These are phyloP conservation scores for Odobenus rosmarus DNA, from an alignment of 2,113 vertebrate genomes.

Conservation along the genomic window DNA sequence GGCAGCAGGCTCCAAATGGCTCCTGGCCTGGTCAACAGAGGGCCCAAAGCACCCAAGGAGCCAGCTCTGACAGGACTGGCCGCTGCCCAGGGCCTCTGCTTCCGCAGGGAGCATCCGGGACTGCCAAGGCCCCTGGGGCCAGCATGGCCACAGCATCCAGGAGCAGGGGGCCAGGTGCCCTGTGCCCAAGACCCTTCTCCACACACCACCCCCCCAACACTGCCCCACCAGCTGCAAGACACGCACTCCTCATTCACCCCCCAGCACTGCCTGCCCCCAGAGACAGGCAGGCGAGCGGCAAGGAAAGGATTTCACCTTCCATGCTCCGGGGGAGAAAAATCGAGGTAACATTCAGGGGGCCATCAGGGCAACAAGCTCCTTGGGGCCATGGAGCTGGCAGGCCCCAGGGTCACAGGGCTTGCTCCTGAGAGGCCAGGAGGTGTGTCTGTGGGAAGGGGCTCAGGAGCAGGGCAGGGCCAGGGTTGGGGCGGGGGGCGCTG, in stretches of 20 bases:
- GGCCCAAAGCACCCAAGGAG: background rate
- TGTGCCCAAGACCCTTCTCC: background rate
- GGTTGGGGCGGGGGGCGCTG: no score
- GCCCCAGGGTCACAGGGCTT: background rate
- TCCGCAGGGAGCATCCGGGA: fast-evolving
- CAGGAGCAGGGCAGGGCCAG: fast-evolving
- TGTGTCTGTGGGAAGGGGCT: background rate
- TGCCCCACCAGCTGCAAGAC: background rate
- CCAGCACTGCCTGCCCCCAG: background rate
- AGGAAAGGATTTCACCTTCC: background rate
- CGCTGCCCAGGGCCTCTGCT: background rate
- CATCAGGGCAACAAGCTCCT: no score
- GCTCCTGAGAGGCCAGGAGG: no score
- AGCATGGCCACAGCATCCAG: no score
- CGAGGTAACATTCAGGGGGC: background rate
- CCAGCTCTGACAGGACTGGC: background rate
- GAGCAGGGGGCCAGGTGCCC: no score
- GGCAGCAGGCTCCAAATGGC: background rate
- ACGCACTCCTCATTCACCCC: no score
- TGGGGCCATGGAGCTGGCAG: background rate
- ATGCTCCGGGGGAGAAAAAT: background rate
- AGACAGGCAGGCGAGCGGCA: fast-evolving
- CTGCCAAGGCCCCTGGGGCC: background rate
- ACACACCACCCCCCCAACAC: fast-evolving
- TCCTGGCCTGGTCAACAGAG: background rate